Evolutionary conservation across 2,888 invertebrate genomes (phyloP).

Genomic region (Nemapogon koenigi): DNA sequence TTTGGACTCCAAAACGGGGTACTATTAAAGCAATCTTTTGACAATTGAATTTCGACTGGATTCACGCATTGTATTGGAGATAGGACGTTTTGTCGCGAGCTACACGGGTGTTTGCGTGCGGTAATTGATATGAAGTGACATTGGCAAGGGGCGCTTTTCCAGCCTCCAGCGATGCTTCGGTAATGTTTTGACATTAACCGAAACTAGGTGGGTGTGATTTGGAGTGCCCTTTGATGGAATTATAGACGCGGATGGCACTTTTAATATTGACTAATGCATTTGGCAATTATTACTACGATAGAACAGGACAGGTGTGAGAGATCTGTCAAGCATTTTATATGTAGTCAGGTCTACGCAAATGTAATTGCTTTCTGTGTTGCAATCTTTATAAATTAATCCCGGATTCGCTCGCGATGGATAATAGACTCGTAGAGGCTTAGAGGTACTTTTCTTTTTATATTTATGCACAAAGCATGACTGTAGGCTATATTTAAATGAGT

Average conservation of each 20-base stretch:
- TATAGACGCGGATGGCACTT: conserved; percentile 58
- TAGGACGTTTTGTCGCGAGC: conserved; percentile 39
- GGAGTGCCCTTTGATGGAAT: conserved; percentile 65
- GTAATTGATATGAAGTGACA: conserved; percentile 66
- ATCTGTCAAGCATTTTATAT: no score
- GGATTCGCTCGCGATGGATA: no score
- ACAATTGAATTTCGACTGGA: conserved; percentile 60
- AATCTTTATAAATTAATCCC: no score
- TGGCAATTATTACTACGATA: conserved; percentile 53
- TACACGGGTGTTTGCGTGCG: conserved; percentile 58
- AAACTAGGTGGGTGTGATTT: conserved; percentile 63
- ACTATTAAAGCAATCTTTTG: conserved; percentile 59
- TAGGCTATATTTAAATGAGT: no score
- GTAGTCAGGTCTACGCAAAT: no score
- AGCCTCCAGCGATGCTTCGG: conserved; percentile 46
- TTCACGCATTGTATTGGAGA: conserved; percentile 38
- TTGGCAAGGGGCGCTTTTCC: conserved; percentile 48
- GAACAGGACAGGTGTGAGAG: conserved; percentile 53
- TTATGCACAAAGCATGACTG: no score
- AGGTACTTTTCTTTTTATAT: no score
- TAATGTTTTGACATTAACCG: conserved; percentile 60
- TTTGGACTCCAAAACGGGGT: conserved; percentile 31
- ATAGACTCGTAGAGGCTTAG: no score
- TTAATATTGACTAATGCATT: conserved; percentile 65
- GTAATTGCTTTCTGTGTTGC: no score